A percentile compares a stretch with the other conserved stretches of the same genome.
Conservation (phyloP, 2,113 vertebrate species). For the Nothoprocta pentlandii region DNA sequence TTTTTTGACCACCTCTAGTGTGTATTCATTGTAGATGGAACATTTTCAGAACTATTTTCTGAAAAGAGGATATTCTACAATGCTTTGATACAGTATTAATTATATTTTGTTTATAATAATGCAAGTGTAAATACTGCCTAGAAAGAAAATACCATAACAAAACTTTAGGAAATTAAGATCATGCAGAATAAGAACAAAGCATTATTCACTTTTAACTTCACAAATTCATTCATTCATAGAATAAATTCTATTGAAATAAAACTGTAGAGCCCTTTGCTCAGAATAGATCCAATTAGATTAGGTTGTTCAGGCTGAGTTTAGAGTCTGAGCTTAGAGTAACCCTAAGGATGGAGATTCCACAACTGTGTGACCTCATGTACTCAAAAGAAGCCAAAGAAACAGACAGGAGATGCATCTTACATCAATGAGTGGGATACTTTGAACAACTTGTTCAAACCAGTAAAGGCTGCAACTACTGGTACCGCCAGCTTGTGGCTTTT, state of each 20-base stretch:
- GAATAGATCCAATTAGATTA: background rate
- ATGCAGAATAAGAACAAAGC: background rate
- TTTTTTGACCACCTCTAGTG: constrained; percentile 7
- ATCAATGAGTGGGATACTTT: background rate
- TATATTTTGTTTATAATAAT: background rate
- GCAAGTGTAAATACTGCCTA: background rate
- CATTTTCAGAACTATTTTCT: constrained; percentile 30
- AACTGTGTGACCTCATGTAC: background rate
- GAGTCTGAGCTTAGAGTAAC: background rate
- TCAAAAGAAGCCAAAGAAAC: background rate
- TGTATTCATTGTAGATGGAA: background rate
- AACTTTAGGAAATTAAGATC: background rate
- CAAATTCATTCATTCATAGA: background rate
- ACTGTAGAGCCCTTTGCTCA: background rate
- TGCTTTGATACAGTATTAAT: background rate
- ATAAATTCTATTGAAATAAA: background rate
- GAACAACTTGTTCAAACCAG: background rate
- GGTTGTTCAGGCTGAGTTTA: background rate
- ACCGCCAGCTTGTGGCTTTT: background rate
- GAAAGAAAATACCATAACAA: background rate
- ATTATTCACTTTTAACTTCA: background rate
- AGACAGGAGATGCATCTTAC: background rate
- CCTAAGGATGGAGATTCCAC: background rate
- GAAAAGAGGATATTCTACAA: background rate
- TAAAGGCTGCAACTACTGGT: background rate